Base-by-base conservation (phyloP, 1,140 invertebrate genomes). In the Luehdorfia chinensis region DNA sequence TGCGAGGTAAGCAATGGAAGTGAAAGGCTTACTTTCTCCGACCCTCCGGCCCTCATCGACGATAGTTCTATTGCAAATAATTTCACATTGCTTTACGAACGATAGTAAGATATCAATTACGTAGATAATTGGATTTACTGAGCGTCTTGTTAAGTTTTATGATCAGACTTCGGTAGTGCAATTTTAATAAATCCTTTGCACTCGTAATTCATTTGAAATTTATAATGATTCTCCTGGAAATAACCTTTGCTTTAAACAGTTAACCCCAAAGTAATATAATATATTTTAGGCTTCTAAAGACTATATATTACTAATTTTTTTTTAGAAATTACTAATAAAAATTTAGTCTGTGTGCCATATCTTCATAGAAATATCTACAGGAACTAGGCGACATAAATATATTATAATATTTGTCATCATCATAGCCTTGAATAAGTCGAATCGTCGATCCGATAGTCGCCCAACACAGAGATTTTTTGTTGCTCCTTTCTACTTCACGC, bases 11-110 rank as follows among this genome's bases (percentile, higher is more conserved):
- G 33, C 55, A 55, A 39, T 19, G 47, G 37, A 55, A 81, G 80
- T 75, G 77, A 84, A 80, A 81, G 77, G 72, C 64, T 46, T 33
- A 69, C 80, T 84, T 84, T 84, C 80, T 75, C 74, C 61, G 63
- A 71, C 80, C 77, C 80, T 81, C 34, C 59, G 69, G 75, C 75
- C 74, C 77, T 80, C 56, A 49, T 36, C 43, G 47, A 62, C 54
- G 59, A 69, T 63, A 58, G 55, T 47, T 70, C 65, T 72, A 66
- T 65, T 73, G 74, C 75, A 71, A 73, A 37, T 37, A 79, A 71
- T 79, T 76, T 79, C 70, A 73, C 75, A 76, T 37, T 5, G 34
- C 66, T 62, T 58, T 51, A 55, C 57, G 55, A 50, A 31, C 61
- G 58, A 59, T 73, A 56, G 18, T 37, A 21, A 37, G 45, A 64